phyloP scores from a whole-genome alignment of 2,888 invertebrate species.

The Euclidia mi region DNA sequence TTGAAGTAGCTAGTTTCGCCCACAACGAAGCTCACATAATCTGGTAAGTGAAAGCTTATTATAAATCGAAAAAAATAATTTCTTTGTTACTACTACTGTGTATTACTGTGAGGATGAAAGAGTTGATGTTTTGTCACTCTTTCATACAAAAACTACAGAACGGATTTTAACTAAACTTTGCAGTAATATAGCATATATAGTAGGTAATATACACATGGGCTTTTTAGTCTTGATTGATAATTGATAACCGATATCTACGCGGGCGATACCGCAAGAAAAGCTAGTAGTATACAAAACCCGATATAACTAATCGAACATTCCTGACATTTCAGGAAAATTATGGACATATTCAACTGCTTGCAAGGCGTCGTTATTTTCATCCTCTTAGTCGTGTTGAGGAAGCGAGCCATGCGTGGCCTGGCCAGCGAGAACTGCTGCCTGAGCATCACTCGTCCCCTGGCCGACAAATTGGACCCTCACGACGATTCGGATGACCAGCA shows the following conservation, averaged over 20 bases:
- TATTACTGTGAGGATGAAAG: too few relatives aligned
- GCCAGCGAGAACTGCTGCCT: slow-evolving; percentile 79
- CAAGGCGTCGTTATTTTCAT: slow-evolving; percentile 92
- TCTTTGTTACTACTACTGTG: too few relatives aligned
- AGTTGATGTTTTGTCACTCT: too few relatives aligned
- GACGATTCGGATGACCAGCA: slow-evolving; percentile 81
- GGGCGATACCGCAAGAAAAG: too few relatives aligned
- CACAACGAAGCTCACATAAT: slow-evolving; percentile 80
- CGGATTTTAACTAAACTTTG: too few relatives aligned
- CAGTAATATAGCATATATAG: too few relatives aligned
- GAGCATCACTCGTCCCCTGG: slow-evolving; percentile 69
- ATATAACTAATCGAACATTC: too few relatives aligned
- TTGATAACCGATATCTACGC: too few relatives aligned
- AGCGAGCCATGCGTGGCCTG: slow-evolving; percentile 87
- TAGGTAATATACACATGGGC: too few relatives aligned
- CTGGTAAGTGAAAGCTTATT: slow-evolving; percentile 69
- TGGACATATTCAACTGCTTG: slow-evolving; percentile 91
- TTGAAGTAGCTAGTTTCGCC: slow-evolving; percentile 91
- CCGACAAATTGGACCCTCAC: slow-evolving; percentile 79
- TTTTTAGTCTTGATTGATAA: too few relatives aligned
- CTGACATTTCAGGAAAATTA: slow-evolving; percentile 85
- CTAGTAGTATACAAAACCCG: too few relatives aligned
- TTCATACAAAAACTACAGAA: too few relatives aligned
- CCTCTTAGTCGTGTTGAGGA: slow-evolving; percentile 89
- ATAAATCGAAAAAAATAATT: background rate